phyloP scores from a whole-genome alignment of 2,888 invertebrate genomes.

The Lucinisca nassula region DNA sequence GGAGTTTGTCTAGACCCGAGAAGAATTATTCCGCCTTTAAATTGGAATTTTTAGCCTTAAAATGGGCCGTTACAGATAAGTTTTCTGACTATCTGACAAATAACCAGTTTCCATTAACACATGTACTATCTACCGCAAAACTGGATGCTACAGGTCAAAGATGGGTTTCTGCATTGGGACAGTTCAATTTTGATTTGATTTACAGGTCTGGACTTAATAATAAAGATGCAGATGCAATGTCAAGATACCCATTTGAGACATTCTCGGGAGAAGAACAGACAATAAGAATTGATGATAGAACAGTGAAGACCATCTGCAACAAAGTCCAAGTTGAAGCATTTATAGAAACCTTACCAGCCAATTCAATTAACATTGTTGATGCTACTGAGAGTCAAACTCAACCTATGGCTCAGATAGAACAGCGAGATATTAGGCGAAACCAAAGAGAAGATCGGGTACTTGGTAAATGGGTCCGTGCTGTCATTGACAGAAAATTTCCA shows the following conservation, averaged over 20 bases:
- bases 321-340: not conserved
- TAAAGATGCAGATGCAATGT: constrained; percentile 28
- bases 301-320: not conserved
- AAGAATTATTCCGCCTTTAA: constrained; percentile 58
- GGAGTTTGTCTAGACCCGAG: constrained; percentile 43
- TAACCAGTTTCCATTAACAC: constrained; percentile 12
- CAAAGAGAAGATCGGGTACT: not conserved
- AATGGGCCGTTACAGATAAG: constrained; percentile 63
- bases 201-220: constrained; percentile 19
- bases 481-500: not conserved
- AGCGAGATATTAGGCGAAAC: not conserved
- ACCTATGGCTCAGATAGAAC: constrained; percentile 1
- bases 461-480: not conserved
- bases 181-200: constrained; percentile 13
- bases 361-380: not conserved
- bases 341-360: not conserved
- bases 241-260: not conserved
- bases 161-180: constrained; percentile 25
- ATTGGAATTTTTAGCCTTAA: constrained; percentile 58
- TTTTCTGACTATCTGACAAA: constrained; percentile 1
- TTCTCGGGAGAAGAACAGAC: not conserved
- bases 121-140: constrained; percentile 27
- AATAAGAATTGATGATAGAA: not conserved
- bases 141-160: constrained; percentile 42
- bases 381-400: not conserved